These are phyloP conservation scores for Drosophila lowei DNA, from an alignment of 1,140 invertebrate species.

Conservation along the genomic window DNA sequence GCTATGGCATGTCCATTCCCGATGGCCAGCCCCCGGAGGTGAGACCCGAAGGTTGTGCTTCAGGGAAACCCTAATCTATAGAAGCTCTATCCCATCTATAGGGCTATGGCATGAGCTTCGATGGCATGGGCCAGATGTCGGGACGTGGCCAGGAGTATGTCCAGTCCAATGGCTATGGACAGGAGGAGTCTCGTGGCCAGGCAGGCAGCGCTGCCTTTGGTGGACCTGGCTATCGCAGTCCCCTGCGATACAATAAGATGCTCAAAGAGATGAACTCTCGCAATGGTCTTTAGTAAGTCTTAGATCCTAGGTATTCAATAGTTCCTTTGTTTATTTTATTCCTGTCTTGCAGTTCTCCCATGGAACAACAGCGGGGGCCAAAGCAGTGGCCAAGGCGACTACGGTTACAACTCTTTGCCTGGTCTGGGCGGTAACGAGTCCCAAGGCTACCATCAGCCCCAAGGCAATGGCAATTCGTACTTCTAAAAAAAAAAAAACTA, in stretches of 20 bases:
- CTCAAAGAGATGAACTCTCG: conserved; percentile 67
- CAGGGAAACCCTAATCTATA: no score
- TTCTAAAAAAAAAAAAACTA: conserved; percentile 13
- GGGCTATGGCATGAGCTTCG: conserved; percentile 38
- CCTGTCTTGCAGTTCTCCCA: conserved; percentile 35
- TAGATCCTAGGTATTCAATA: background rate
- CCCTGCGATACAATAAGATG: conserved; percentile 54
- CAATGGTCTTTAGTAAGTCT: conserved; percentile 64
- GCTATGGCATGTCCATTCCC: conserved; percentile 38
- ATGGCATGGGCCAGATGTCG: conserved; percentile 12
- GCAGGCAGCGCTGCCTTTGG: conserved; percentile 47
- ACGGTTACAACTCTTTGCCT: conserved; percentile 53
- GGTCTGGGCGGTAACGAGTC: conserved; percentile 55
- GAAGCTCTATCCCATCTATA: background rate
- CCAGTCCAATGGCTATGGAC: conserved; percentile 22
- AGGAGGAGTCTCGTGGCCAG: conserved; percentile 42
- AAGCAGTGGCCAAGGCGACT: conserved; percentile 55
- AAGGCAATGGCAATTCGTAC: conserved; percentile 35
- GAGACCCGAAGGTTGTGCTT: background rate
- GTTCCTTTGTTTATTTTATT: background rate
- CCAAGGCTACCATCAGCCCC: conserved; percentile 40
- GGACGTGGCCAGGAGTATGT: conserved; percentile 26
- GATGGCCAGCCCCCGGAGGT: conserved; percentile 52
- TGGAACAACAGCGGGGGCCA: conserved; percentile 38
- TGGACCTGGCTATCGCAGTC: conserved; percentile 62